phyloP scores from a whole-genome alignment of 2,797 vertebrate genomes.

The Bradypodion ventrale region DNA sequence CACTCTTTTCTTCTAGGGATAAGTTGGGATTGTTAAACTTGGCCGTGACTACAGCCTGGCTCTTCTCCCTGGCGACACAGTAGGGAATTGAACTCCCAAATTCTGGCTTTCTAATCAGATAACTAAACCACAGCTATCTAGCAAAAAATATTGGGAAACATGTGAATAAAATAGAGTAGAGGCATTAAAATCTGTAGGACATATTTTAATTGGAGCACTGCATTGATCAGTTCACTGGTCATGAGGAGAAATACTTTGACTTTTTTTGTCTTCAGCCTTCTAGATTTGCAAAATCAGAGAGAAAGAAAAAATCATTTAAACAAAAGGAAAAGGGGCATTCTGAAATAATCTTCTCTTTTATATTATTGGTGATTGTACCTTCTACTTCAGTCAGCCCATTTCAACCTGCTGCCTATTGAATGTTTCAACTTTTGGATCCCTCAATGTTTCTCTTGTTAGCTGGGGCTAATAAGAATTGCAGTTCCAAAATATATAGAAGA shows the following conservation, averaged over 20 bases:
- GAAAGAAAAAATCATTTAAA: neutral
- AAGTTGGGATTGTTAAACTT: too few relatives aligned
- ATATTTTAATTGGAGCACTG: neutral
- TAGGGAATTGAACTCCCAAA: too few relatives aligned
- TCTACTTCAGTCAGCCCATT: neutral
- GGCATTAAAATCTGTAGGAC: neutral
- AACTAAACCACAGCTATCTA: too few relatives aligned
- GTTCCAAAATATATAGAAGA: neutral
- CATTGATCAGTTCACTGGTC: neutral
- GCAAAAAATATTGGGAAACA: too few relatives aligned
- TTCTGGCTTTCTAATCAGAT: too few relatives aligned
- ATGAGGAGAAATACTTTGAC: neutral
- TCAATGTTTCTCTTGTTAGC: neutral
- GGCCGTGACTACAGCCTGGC: too few relatives aligned
- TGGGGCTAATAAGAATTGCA: neutral
- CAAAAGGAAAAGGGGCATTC: too few relatives aligned
- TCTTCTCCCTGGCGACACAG: too few relatives aligned
- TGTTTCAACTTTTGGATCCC: neutral
- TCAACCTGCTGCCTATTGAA: neutral
- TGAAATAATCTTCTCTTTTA: neutral
- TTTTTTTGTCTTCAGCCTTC: neutral
- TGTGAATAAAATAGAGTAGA: neutral
- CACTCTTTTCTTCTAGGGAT: too few relatives aligned
- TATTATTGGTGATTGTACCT: neutral
- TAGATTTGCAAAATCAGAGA: neutral